Evolutionary conservation across 2,888 invertebrate species (phyloP), one percentile per base, ranked within the genome.

Genomic region (Heliconius aoede): DNA sequence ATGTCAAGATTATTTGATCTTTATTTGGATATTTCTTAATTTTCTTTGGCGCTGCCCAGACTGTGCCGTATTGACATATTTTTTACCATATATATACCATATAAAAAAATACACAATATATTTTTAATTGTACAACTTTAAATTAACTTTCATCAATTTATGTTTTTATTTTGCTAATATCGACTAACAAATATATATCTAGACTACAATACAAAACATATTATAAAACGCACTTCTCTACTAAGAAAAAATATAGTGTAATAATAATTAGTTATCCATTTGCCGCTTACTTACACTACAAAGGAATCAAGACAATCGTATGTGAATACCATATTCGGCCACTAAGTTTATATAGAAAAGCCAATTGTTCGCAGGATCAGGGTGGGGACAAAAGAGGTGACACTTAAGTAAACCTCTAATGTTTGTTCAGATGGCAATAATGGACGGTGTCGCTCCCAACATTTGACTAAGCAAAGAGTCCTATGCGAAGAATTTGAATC

Each of bases 401-500:
- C 84, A 83, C 86, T 88, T 88, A 89, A 88, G 82, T 80, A 80
- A 83, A 82, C 82, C 80, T 86, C 85, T 86, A 86, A 89, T 93
- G 91, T 93, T 94, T 93, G 92, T 86, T 85, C 88, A 85, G 88
- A 86, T 90, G 89, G 91, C 92, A 94, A 94, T 93, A 93, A 92
- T 89, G 90, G 90, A 83, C 86, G 83, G 85, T 90, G 91, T 91
- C 88, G 86, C 86, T 85, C 81, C 84, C 83, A 84, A 86, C 91
- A 92, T 92, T 92, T 90, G 92, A 91, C 91, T 92, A 91, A 86
- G 90, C 89, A 90, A 91, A 92, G 76, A 73, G 75, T 73, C 60
- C 67, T 73, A 74, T 76, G 62, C 73, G 76, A 79, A 72, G 74
- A 71, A 82, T 82, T 81, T 74, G 79, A 76, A 78, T 80, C 74